These are phyloP conservation scores for Drosophila colorata DNA, from an alignment of 2,888 invertebrate genomes.

Conservation along the genomic window DNA sequence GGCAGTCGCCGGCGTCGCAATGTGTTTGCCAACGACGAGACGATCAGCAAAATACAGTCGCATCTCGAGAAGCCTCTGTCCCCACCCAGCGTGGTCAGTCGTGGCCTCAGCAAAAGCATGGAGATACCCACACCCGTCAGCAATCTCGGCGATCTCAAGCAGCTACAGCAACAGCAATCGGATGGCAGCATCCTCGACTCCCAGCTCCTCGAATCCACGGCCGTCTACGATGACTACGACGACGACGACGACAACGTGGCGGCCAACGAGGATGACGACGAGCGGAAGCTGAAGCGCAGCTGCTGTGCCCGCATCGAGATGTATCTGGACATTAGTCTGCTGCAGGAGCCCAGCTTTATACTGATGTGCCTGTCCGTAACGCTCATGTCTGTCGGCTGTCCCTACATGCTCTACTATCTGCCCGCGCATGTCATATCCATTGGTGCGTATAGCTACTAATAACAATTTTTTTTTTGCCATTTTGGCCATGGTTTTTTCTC, in stretches of 20 bases:
- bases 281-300: slow-evolving; percentile 81
- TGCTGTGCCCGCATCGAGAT: slow-evolving; percentile 84
- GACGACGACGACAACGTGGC: slow-evolving; percentile 47
- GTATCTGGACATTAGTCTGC: slow-evolving; percentile 89
- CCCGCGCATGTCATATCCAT: slow-evolving; percentile 90
- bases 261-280: slow-evolving; percentile 82
- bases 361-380: slow-evolving; percentile 90
- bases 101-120: slow-evolving; percentile 85
- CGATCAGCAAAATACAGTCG: slow-evolving; percentile 84
- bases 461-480: too few species aligned
- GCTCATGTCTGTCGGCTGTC: slow-evolving; percentile 91
- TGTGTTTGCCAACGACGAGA: slow-evolving; percentile 84
- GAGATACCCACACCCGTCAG: slow-evolving; percentile 85
- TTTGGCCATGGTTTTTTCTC: too few species aligned
- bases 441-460: slow-evolving; percentile 85
- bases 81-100: slow-evolving; percentile 82
- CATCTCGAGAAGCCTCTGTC: slow-evolving; percentile 83
- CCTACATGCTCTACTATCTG: slow-evolving; percentile 91
- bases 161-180: slow-evolving; percentile 46
- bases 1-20: slow-evolving; percentile 84
- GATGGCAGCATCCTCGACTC: slow-evolving; percentile 62
- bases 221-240: slow-evolving; percentile 40
- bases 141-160: slow-evolving; percentile 81
- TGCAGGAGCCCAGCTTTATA: slow-evolving; percentile 89
- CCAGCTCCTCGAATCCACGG: slow-evolving; percentile 59